Base-by-base conservation (phyloP, 2,888 invertebrate genomes). In the Dioctria rufipes region DNA sequence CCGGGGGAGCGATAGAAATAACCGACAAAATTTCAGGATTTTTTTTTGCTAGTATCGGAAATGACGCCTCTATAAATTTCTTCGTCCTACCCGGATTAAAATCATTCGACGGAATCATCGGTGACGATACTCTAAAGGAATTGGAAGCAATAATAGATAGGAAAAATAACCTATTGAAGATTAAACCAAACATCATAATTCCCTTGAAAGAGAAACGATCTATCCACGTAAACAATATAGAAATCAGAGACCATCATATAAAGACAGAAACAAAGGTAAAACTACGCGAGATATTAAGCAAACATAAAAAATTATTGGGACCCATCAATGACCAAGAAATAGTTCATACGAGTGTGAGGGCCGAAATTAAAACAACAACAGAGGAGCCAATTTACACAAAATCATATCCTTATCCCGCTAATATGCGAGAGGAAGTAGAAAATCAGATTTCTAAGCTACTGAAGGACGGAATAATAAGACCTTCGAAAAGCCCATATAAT, bases 71-170 rank as follows among this genome's bases (percentile, higher is more conserved):
- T 51, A 5, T 81, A 37, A 25, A 81, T 39, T 83, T 83, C 43
- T 83, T 80, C 43, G 80, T 83, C 13, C 37, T 80, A 66, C 80
- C 79, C 40, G 80, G 77, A 25, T 25, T 81, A 39, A 79, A 49
- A 61, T 49, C 61, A 13, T 81, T 81, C 11, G 81, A 78, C 39
- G 80, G 80, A 2, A 82, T 81, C 11, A 46, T 82, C 25, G 75
- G 80, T 3, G 81, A 81, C 54, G 80, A 82, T n/a, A 80, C 73
- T 5, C 42, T 81, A 9, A 81, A 82, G 13, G n/a, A 81, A 54
- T 39, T 82, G 1, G 80, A 46, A 37, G 69, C 80, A 13, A 39
- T 82, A 2, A 79, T 78, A 3, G 66, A 80, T 42, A 25, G 73
- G 37, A 81, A 67, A 61, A 75, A 42, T 9, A 80, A 75, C 13